Evolutionary conservation across 2,888 invertebrate genomes (phyloP), one percentile per base, ranked within the genome.

Genomic region (Drosophila buzzatii): DNA sequence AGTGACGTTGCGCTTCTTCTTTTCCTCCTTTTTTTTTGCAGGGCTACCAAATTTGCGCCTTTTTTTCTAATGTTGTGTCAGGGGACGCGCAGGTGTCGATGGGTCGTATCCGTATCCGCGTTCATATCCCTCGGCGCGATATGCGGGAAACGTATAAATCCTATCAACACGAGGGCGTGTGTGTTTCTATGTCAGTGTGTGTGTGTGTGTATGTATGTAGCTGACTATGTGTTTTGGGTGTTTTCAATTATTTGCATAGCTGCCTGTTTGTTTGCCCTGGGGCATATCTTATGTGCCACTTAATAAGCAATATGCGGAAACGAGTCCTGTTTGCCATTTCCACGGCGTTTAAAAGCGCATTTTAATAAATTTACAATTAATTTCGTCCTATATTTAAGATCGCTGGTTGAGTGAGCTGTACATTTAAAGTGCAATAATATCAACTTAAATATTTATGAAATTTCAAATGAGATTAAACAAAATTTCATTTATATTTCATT

Each of bases 241-340:
- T 67, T 55, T 90, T 90, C 90, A 89, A 81, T 86, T 86, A 90
- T 86, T 90, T 88, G 90, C 90, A 75, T 72, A 80, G 82, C 64
- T 59, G 62, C 57, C 64, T 35, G 69, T 57, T 57, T 72, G 59
- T 52, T 53, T 65, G 76, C 65, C 62, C 52, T 37, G 20, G 44
- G 60, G 56, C 51, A 60, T 64, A 70, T 84, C 69, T 86, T 76
- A 70, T 80, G 71, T 76, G 87, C 79, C 89, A 89, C 89, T 85
- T 85, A 85, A 89, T 87, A 89, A 87, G 84, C 87, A 88, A 82
- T 88, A 82, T 76, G 73, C 65, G 73, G 73, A 68, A 57, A 49
- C 18, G 49, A 70, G 80, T 56, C 58, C 37, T 61, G 47, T 62
- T 59, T 51, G 61, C 63, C 62, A 73, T 73, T 76, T 81, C 33